Base-by-base conservation (phyloP, 2,888 invertebrate species). In the Noctua comes region DNA sequence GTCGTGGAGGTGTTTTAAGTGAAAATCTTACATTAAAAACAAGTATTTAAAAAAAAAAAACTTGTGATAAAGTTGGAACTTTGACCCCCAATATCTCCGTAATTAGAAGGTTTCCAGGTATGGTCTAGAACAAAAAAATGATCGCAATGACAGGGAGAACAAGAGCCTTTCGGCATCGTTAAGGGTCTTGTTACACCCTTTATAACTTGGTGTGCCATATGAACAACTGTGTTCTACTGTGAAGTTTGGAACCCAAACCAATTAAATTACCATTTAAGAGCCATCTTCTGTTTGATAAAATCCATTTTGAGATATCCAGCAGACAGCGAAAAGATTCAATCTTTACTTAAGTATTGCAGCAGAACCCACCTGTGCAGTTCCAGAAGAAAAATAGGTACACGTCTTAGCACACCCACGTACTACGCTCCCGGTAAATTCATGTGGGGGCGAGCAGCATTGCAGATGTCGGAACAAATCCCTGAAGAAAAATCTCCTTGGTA, bases 391-490 rank as follows among this genome's bases (percentile, higher is more conserved):
- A 85, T 85, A 76, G 73, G n/a, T 66, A 59, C 65, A 79, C 73
- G 85, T 85, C 72, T 36, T 76, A 85, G 2, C 46, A 27, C 62
- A 57, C 69, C 66, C 82, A 87, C 88, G 86, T 87, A 73, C 27
- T 66, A 77, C 71, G 66, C 43, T 73, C 78, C 64, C 77, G 79
- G 66, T 66, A 65, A 69, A 77, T 24, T 73, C 86, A 43, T 54
- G 54, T 65, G 62, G 73, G 68, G 18, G 76, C 64, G 48, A 73
- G 76, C 69, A 86, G 86, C 62, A 57, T 75, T 79, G 76, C 36
- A 83, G 48, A 71, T 65, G 78, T 83, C 77, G 24, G 66, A 75
- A 73, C 78, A 79, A 87, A 88, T 82, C 86, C 84, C 68, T 62
- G 21, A 79, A 84, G 84, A 86, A 76, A 79, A 77, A 88, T 83